A percentile compares a stretch with the other conserved stretches of the same genome.
Evolutionary conservation across 2,797 vertebrate species (phyloP).

Genomic region (Aeoliscus strigatus): DNA sequence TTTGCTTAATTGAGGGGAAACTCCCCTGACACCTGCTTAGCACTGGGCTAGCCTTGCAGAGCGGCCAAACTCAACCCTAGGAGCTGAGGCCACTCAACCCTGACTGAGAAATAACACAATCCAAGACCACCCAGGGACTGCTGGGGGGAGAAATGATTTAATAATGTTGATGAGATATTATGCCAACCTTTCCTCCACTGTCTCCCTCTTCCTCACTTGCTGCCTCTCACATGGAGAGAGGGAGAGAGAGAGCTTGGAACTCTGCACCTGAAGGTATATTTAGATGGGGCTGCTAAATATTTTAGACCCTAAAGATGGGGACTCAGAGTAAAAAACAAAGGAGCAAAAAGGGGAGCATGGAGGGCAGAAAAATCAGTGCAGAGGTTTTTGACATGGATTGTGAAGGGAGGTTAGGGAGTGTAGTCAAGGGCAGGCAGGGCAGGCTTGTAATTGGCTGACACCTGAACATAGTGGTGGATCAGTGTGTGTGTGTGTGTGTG

Average conservation of each 20-base stretch:
- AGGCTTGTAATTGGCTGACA: conserved; percentile 68
- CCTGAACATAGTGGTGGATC: conserved; percentile 38
- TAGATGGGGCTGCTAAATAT: conserved; percentile 74
- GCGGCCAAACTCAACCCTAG: conserved; percentile 51
- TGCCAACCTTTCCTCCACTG: conserved; percentile 36
- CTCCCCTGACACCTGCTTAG: conserved; percentile 74
- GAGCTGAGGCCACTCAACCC: conserved; percentile 64
- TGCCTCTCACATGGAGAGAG: conserved; percentile 43
- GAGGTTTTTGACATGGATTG: conserved; percentile 58
- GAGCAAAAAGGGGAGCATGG: conserved; percentile 37
- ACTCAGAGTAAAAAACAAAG: conserved; percentile 32
- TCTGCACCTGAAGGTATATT: conserved; percentile 58
- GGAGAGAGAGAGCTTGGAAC: conserved; percentile 43
- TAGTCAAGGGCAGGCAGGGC: conserved; percentile 67
- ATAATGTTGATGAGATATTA: conserved; percentile 71
- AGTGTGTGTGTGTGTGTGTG: conserved; percentile 32
- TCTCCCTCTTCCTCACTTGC: conserved; percentile 16
- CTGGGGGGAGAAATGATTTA: conserved; percentile 65
- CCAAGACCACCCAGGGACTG: conserved; percentile 61
- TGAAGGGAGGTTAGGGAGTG: conserved; percentile 56
- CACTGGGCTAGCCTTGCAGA: conserved; percentile 42
- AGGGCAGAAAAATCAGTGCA: conserved; percentile 36
- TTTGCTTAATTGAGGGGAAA: conserved; percentile 81
- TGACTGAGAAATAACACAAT: conserved; percentile 65
- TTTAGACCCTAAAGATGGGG: conserved; percentile 58